Percentiles rank a stretch among this genome's conserved stretches.
Conservation (phyloP, 1,140 invertebrate species). For the Caerostris darwini region DNA sequence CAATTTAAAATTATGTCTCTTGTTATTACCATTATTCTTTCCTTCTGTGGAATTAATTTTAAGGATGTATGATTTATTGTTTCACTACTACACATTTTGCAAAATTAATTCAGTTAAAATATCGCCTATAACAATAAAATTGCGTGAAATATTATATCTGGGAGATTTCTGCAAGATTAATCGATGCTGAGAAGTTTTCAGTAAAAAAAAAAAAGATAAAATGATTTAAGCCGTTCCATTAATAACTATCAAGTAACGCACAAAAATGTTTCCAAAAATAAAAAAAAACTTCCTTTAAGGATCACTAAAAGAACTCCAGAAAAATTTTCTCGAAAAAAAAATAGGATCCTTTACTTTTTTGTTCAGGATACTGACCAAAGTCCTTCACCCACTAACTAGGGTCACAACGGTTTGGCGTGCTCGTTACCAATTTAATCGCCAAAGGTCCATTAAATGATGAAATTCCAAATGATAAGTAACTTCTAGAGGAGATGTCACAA, state of each 20-base stretch:
- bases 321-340: neutral
- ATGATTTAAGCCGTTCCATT: too few relatives aligned
- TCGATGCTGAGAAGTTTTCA: neutral
- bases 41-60: too few relatives aligned
- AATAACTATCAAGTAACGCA: neutral
- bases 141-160: too few relatives aligned
- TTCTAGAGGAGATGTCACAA: constrained; percentile 41
- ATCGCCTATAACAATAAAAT: too few relatives aligned
- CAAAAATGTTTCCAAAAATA: neutral
- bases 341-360: neutral
- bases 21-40: too few relatives aligned
- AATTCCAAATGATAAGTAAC: constrained; percentile 69
- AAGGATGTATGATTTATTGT: too few relatives aligned
- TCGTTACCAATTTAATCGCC: constrained; percentile 37
- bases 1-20: too few relatives aligned
- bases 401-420: neutral
- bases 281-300: neutral
- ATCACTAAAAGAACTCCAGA: neutral
- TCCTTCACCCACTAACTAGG: constrained; percentile 6
- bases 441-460: constrained; percentile 51
- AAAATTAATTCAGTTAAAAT: too few relatives aligned
- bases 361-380: neutral
- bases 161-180: neutral
- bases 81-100: too few relatives aligned
- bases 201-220: neutral